Conservation (phyloP, 2,888 invertebrate genomes). For the Eurytoma adleriae region DNA sequence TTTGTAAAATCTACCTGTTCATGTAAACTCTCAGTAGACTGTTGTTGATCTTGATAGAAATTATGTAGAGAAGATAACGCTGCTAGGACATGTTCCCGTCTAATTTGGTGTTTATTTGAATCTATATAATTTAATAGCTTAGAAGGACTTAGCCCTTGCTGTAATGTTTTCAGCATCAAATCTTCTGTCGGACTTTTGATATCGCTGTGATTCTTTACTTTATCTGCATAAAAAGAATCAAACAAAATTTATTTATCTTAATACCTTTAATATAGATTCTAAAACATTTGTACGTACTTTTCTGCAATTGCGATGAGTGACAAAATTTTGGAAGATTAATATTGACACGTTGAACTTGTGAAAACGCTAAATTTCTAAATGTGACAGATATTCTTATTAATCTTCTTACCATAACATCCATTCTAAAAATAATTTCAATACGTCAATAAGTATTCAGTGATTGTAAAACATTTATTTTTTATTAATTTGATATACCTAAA, state of each 20-base stretch:
- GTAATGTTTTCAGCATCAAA: slow-evolving; percentile 34
- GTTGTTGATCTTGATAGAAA: slow-evolving; percentile 42
- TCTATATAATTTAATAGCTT: slow-evolving; percentile 50
- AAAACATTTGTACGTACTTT: slow-evolving; percentile 23
- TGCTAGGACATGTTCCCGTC: slow-evolving; percentile 43
- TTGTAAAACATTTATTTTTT: too few species aligned
- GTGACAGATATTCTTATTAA: slow-evolving; percentile 48
- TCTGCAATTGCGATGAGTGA: slow-evolving; percentile 27
- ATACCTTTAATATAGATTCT: background rate
- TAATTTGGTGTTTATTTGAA: slow-evolving; percentile 44
- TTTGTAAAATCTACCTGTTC: slow-evolving; percentile 49
- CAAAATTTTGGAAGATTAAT: slow-evolving; percentile 44
- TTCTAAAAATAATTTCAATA: slow-evolving; percentile 20
- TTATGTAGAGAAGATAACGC: slow-evolving; percentile 46
- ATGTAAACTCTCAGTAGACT: slow-evolving; percentile 21
- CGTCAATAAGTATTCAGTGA: background rate
- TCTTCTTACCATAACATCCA: slow-evolving; percentile 51
- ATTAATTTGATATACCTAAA: background rate
- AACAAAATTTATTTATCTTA: background rate
- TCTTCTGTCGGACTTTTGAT: slow-evolving; percentile 34
- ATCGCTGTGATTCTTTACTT: slow-evolving; percentile 26
- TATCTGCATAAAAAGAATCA: slow-evolving; percentile 26
- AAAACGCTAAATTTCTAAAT: slow-evolving; percentile 49
- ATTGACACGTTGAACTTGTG: slow-evolving; percentile 37
- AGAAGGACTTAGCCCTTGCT: slow-evolving; percentile 44